A percentile compares a stretch with the other conserved stretches of the same genome.
Evolutionary conservation across 2,888 invertebrate species (phyloP).

Genomic region (Lamellibrachia satsuma): DNA sequence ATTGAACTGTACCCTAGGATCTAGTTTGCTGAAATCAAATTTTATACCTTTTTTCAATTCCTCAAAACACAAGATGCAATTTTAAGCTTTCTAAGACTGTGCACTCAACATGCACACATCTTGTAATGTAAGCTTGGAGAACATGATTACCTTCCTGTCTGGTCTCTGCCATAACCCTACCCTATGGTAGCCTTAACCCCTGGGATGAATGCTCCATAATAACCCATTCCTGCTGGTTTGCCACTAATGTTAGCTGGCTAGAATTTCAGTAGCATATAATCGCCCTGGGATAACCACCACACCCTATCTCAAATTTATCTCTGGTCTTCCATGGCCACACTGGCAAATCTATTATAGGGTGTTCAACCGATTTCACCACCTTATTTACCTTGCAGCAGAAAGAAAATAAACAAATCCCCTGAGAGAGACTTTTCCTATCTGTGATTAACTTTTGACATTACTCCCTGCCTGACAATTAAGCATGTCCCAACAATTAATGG

Average conservation of each 20-base stretch:
- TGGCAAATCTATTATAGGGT: background rate
- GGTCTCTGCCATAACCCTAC: background rate
- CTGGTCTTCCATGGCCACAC: background rate
- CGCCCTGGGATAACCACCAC: background rate
- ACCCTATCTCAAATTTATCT: background rate
- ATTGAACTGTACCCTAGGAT: too few species aligned
- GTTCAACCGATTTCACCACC: background rate
- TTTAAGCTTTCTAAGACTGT: too few species aligned
- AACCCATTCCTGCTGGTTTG: background rate
- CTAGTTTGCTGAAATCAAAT: too few species aligned
- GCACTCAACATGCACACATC: too few species aligned
- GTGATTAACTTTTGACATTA: background rate
- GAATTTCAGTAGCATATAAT: slow-evolving; percentile 5
- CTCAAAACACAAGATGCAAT: too few species aligned
- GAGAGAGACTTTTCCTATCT: background rate
- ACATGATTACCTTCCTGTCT: background rate
- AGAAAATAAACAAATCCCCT: background rate
- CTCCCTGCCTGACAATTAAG: background rate
- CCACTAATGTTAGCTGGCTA: background rate
- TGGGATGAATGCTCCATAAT: background rate
- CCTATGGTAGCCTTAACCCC: background rate
- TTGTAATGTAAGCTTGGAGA: background rate
- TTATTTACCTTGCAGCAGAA: background rate
- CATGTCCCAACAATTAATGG: background rate
- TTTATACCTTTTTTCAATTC: too few species aligned